Evolutionary conservation across 2,888 invertebrate genomes (phyloP).

Genomic region (Hylaea fasciaria): DNA sequence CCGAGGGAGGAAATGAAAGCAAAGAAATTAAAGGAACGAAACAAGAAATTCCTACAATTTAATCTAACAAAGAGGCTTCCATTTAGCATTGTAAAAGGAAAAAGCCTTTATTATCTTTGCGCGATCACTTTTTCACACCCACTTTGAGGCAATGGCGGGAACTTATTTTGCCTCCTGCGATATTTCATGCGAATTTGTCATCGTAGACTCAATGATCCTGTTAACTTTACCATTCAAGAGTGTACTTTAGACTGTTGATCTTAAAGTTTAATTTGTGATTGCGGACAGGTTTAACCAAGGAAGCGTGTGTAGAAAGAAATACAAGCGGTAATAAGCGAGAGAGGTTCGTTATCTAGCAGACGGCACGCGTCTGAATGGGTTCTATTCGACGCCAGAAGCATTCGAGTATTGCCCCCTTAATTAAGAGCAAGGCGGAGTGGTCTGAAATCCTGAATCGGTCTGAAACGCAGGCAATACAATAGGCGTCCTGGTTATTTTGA

Average conservation of each 20-base stretch:
- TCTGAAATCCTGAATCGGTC: slow-evolving; percentile 51
- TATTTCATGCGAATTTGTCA: slow-evolving; percentile 57
- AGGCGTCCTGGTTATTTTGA: slow-evolving; percentile 56
- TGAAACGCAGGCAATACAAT: slow-evolving; percentile 18
- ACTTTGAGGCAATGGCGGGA: slow-evolving; percentile 47
- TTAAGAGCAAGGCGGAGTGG: slow-evolving; percentile 78
- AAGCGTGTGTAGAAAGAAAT: slow-evolving; percentile 50
- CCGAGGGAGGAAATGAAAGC: background rate
- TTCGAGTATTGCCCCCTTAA: slow-evolving; percentile 78
- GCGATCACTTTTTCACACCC: slow-evolving; percentile 54
- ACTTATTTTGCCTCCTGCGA: slow-evolving; percentile 47
- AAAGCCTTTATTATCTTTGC: slow-evolving; percentile 47
- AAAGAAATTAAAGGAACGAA: slow-evolving; percentile 19
- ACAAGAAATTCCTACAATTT: slow-evolving; percentile 28
- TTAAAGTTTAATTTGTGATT: slow-evolving; percentile 6
- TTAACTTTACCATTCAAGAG: slow-evolving; percentile 1
- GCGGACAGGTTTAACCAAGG: slow-evolving; percentile 1
- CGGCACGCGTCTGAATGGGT: slow-evolving; percentile 74
- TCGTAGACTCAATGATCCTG: slow-evolving; percentile 12
- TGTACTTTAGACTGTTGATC: background rate
- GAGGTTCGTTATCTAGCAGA: slow-evolving; percentile 78
- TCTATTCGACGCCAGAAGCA: slow-evolving; percentile 66
- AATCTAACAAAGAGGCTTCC: slow-evolving; percentile 46
- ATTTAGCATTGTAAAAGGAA: slow-evolving; percentile 47
- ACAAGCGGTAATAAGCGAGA: slow-evolving; percentile 72